Base-by-base conservation (phyloP, 1,140 invertebrate species). In the Caenorhabditis briggsae region DNA sequence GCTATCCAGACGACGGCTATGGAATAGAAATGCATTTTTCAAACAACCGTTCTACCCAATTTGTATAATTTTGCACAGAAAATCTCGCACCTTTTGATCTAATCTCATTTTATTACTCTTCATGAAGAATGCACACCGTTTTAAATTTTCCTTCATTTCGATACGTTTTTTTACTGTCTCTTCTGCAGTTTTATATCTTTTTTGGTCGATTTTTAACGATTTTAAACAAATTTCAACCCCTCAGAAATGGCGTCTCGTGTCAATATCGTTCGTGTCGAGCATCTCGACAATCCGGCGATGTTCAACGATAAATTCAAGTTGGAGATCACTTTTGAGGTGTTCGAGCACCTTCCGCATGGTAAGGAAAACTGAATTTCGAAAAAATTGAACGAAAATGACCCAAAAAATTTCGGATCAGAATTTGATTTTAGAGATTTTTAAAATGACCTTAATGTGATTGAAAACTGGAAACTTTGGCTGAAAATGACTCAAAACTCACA, bases 301-400 rank as follows among this genome's bases (percentile, higher is more conserved):
- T 88, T 91, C 61, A 86, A 61, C 8, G 89, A 89, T 25, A 70
- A 82, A 48, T 90, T 91, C 74, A 84, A 90, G 46, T 56, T 91
- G 18, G 90, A 91, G 84, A 91, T 91, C 74, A 91, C 89, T 9
- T 91, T 91, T 84, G 90, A 91, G 83, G 88, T 88, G 16, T 91
- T 88, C 48, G 90, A 91, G 86, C 55, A 90, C 78, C 65, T 91
- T 55, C 86, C 87, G 9, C 87, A 88, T 55, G 90, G 90, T 90
- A 65, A 70, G 70, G 70, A 64, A 33, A 33, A 33, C 3, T 33
- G 33, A 33, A 20, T n/a, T 82, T 84, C 18, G 14, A 85, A 2
- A 9, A 82, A 48, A 85, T 8, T 7, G 9, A 55, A 6, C 83
- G 89, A n/a, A n/a, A n/a, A n/a, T n/a, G n/a, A n/a, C n/a, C n/a